phyloP scores from a whole-genome alignment of 92 coral and sea anemone species.

The Desmophyllum pertusum region DNA sequence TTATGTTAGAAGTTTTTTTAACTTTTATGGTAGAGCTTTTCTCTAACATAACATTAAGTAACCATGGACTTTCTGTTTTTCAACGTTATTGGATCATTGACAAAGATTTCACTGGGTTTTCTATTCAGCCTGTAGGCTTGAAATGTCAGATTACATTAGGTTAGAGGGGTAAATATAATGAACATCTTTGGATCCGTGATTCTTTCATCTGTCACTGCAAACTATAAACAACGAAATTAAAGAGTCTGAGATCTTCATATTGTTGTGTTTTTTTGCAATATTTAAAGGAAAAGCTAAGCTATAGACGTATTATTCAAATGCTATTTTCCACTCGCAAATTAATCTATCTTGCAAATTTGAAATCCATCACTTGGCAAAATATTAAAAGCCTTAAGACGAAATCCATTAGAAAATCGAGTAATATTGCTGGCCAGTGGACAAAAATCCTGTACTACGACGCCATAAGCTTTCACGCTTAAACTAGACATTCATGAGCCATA shows the following conservation, averaged over 20 bases:
- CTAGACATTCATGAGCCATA: too few relatives aligned
- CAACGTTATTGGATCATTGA: neutral
- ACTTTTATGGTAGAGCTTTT: neutral
- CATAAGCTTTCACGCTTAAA: too few relatives aligned
- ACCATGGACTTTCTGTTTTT: neutral
- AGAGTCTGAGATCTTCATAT: neutral
- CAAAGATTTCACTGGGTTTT: neutral
- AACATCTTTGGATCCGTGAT: neutral
- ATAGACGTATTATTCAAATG: neutral
- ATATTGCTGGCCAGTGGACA: too few relatives aligned
- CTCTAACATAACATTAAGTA: neutral
- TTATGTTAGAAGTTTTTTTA: neutral
- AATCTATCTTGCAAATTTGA: neutral
- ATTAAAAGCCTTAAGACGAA: too few relatives aligned
- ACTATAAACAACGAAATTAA: neutral
- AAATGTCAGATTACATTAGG: neutral
- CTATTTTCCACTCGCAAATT: neutral
- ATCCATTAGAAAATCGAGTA: too few relatives aligned
- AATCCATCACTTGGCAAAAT: neutral
- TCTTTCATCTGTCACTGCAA: neutral
- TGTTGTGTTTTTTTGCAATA: neutral
- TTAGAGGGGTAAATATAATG: neutral
- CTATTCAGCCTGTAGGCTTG: neutral
- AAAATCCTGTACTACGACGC: too few relatives aligned
- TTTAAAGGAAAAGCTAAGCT: neutral